Conservation (phyloP, 2,888 invertebrate species). For the Ceraclea dissimilis region DNA sequence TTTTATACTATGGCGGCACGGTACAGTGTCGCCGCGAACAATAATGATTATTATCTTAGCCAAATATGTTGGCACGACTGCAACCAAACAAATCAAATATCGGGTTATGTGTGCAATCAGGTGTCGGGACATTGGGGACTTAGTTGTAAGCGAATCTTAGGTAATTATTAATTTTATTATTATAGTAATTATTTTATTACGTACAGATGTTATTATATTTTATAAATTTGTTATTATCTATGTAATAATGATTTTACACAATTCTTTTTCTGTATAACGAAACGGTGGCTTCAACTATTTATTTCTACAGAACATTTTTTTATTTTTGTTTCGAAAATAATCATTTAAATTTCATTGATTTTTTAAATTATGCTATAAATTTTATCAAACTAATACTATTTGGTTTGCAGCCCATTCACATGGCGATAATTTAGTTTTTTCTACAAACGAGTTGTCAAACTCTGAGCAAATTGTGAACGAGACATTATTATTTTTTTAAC, state of each 20-base stretch:
- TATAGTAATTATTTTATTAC: constrained; percentile 11
- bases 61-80: constrained; percentile 41
- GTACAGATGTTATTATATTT: constrained; percentile 22
- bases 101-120: constrained; percentile 83
- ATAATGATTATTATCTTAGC: constrained; percentile 27
- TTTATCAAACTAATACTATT: too few relatives aligned
- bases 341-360: too few relatives aligned
- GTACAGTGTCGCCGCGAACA: not conserved
- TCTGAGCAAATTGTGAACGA: too few relatives aligned
- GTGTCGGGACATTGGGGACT: constrained; percentile 54
- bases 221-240: constrained; percentile 21
- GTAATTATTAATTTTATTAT: not conserved
- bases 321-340: constrained; percentile 12
- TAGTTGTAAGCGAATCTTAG: not conserved
- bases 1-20: not conserved
- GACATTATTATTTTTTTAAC: too few relatives aligned
- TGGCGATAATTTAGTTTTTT: too few relatives aligned
- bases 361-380: too few relatives aligned
- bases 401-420: too few relatives aligned
- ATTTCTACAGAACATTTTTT: constrained; percentile 18
- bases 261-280: constrained; percentile 25
- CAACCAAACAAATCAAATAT: constrained; percentile 52
- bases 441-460: too few relatives aligned
- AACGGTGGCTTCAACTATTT: constrained; percentile 20
- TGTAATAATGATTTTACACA: constrained; percentile 17